These are phyloP conservation scores for Mylabris sibirica DNA, from an alignment of 2,888 invertebrate species.

Conservation along the genomic window DNA sequence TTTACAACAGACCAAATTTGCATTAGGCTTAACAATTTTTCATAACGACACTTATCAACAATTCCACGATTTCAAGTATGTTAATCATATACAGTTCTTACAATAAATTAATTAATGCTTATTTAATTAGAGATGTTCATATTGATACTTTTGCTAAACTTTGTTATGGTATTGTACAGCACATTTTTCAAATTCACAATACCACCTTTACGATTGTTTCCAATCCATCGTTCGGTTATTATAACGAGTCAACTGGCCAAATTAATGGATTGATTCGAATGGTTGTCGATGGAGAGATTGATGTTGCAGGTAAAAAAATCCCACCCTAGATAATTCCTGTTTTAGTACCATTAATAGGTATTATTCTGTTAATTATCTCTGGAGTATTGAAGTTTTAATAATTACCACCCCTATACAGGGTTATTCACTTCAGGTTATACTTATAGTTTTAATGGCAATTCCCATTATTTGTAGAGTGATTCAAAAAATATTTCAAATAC, in stretches of 20 bases:
- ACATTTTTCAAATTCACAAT: constrained; percentile 39
- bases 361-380: not conserved
- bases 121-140: constrained; percentile 17
- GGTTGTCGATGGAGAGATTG: constrained; percentile 33
- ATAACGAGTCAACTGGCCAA: constrained; percentile 40
- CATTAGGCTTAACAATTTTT: constrained; percentile 28
- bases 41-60: constrained; percentile 29
- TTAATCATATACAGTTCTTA: constrained; percentile 1
- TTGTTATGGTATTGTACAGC: constrained; percentile 35
- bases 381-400: not conserved
- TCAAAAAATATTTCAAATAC: too few relatives aligned
- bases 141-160: constrained; percentile 41
- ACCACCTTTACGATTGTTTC: constrained; percentile 30
- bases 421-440: too few relatives aligned
- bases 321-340: too few relatives aligned
- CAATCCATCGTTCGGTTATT: constrained; percentile 38
- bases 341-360: too few relatives aligned
- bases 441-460: too few relatives aligned
- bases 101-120: not conserved
- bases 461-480: too few relatives aligned
- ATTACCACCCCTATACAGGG: not conserved
- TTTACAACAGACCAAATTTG: constrained; percentile 32
- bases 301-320: constrained; percentile 37
- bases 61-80: constrained; percentile 37
- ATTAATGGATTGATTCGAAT: constrained; percentile 41